A percentile compares a stretch with the other conserved stretches of the same genome.
phyloP scores from a whole-genome alignment of 1,140 invertebrate species.

The Monomorium pharaonis region DNA sequence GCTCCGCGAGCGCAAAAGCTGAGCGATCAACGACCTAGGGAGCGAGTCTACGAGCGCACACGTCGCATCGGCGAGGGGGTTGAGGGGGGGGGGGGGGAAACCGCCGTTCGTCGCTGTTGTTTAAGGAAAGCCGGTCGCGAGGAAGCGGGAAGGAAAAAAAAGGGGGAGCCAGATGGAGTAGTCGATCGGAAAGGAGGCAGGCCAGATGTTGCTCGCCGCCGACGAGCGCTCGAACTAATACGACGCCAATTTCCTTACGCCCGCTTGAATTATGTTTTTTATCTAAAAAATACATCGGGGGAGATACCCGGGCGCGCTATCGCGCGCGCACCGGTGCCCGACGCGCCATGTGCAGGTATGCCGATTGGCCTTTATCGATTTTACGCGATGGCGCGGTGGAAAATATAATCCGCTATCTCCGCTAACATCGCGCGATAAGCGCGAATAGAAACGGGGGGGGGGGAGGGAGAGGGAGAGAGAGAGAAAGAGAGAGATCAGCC shows the following conservation, averaged over 20 bases:
- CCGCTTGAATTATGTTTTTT: neutral
- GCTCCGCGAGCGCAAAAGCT: neutral
- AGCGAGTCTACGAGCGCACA: neutral
- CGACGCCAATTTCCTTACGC: neutral
- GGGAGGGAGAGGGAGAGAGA: no score
- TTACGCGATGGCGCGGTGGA: neutral
- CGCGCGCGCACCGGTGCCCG: neutral
- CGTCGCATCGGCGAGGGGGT: no score
- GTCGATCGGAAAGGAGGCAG: neutral
- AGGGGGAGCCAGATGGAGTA: neutral
- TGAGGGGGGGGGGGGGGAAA: neutral
- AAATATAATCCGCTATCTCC: conserved; percentile 18
- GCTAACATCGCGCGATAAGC: conserved; percentile 10
- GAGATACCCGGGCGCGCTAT: neutral
- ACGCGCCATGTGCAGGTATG: neutral
- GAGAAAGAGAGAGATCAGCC: neutral
- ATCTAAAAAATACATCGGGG: conserved; percentile 6
- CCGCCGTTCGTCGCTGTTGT: no score
- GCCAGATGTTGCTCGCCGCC: conserved; percentile 14
- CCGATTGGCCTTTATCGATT: conserved; percentile 23
- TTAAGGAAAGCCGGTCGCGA: neutral
- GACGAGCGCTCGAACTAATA: no score
- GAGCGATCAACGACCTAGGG: no score
- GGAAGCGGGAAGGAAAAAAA: neutral
- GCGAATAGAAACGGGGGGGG: no score